phyloP scores from a whole-genome alignment of 1,140 invertebrate genomes.

The Drosophila albomicans region DNA sequence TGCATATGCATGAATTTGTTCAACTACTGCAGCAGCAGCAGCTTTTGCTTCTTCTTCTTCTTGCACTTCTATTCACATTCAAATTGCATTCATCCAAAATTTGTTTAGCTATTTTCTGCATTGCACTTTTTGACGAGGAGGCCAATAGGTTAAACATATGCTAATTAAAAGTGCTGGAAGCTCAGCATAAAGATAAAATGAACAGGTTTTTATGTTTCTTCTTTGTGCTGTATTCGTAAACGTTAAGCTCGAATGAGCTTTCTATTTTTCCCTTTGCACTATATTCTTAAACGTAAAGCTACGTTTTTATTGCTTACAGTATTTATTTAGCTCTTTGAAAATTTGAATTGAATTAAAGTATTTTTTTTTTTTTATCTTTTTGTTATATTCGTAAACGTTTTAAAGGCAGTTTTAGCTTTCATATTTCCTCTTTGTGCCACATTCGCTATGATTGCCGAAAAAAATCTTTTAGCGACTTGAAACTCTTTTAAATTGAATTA shows the following conservation, averaged over 20 bases:
- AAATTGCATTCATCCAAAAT: constrained; percentile 5
- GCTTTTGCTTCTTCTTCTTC: not conserved
- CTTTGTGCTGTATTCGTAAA: constrained; percentile 9
- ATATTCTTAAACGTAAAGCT: too few relatives aligned
- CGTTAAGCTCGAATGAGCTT: not conserved
- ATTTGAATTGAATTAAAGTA: not conserved
- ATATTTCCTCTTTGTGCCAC: not conserved
- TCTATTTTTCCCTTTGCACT: too few relatives aligned
- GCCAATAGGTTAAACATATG: not conserved
- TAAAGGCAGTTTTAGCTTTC: not conserved
- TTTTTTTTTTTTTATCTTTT: not conserved
- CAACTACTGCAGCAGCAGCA: constrained; percentile 34
- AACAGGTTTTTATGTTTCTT: not conserved
- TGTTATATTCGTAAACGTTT: constrained; percentile 4
- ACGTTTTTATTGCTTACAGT: not conserved
- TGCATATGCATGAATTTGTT: constrained; percentile 37
- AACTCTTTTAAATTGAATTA: too few relatives aligned
- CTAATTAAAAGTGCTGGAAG: constrained; percentile 1
- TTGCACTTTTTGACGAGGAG: not conserved
- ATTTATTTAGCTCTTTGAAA: not conserved
- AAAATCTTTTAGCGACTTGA: too few relatives aligned
- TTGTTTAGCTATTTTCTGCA: not conserved
- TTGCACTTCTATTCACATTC: not conserved
- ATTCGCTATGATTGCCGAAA: too few relatives aligned
- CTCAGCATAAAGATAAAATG: not conserved